Evolutionary conservation across 2,888 invertebrate genomes (phyloP).

Genomic region (Crossocerus cetratus): DNA sequence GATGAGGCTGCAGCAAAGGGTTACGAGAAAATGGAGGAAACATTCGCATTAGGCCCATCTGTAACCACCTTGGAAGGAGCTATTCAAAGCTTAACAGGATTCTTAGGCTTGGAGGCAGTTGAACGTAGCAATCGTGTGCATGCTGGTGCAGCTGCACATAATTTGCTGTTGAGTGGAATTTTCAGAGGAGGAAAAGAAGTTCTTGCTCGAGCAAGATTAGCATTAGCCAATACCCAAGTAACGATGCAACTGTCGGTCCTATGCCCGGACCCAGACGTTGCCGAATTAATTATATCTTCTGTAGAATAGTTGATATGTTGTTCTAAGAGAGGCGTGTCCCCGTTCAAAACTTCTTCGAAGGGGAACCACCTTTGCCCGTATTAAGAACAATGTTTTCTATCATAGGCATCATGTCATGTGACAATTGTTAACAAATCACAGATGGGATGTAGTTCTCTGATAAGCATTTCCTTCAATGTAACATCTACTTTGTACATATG

Average conservation of each 20-base stretch:
- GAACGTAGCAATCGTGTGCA: constrained; percentile 90
- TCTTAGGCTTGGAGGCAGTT: constrained; percentile 90
- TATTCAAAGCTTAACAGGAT: constrained; percentile 88
- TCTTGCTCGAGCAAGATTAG: constrained; percentile 90
- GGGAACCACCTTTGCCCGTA: constrained; percentile 11
- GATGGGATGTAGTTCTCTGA: constrained; percentile 5
- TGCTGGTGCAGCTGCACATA: constrained; percentile 90
- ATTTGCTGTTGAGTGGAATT: constrained; percentile 88
- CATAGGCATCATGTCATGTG: constrained; percentile 14
- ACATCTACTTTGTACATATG: constrained; percentile 41
- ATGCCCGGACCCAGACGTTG: constrained; percentile 90
- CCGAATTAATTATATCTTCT: constrained; percentile 91
- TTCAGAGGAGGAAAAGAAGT: constrained; percentile 95
- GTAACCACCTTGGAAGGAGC: constrained; percentile 90
- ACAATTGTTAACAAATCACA: constrained; percentile 1
- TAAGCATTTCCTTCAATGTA: constrained; percentile 31
- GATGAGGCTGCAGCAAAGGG: constrained; percentile 80
- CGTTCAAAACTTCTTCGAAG: constrained; percentile 7
- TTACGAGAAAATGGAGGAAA: constrained; percentile 90
- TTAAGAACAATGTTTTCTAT: constrained; percentile 29
- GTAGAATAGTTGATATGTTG: constrained; percentile 82
- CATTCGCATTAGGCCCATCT: constrained; percentile 89
- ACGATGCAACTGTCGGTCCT: constrained; percentile 96
- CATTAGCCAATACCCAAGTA: constrained; percentile 87
- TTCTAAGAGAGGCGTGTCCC: neutral